A percentile compares a stretch with the other conserved stretches of the same genome.
These are phyloP conservation scores for Muscicapa comitata DNA, from an alignment of 2,797 vertebrate genomes.

Conservation along the genomic window DNA sequence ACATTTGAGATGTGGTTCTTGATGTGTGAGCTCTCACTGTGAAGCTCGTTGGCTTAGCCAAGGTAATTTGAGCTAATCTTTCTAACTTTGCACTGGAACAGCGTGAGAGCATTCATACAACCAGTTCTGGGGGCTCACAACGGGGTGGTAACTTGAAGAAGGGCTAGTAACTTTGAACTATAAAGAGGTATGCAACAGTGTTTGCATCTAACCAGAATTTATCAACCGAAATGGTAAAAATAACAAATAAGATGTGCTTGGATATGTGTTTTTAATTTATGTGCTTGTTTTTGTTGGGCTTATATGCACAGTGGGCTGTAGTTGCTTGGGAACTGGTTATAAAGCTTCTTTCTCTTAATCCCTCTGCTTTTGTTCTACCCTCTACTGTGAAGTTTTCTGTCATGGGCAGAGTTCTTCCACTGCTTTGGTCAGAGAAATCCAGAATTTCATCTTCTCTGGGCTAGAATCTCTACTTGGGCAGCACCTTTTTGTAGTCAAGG, in stretches of 20 bases:
- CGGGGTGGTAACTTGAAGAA: background rate
- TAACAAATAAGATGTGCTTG: background rate
- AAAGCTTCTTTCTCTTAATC: background rate
- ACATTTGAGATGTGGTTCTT: background rate
- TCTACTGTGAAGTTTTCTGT: background rate
- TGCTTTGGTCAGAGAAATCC: background rate
- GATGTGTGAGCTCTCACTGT: background rate
- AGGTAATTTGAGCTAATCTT: conserved; percentile 43
- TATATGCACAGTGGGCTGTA: background rate
- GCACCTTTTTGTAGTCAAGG: background rate
- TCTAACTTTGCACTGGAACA: conserved; percentile 15
- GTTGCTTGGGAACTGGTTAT: background rate
- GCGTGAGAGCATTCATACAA: background rate
- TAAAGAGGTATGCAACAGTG: background rate
- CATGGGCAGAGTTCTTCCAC: background rate
- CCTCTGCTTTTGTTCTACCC: background rate
- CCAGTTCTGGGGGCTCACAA: background rate
- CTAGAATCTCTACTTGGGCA: background rate
- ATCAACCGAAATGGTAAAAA: background rate
- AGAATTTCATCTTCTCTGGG: background rate
- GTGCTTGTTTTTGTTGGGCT: background rate
- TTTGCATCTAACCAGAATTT: background rate
- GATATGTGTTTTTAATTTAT: background rate
- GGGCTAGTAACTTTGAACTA: background rate
- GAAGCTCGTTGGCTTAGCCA: background rate